A percentile compares a stretch with the other conserved stretches of the same genome.
Evolutionary conservation across 2,888 invertebrate genomes (phyloP).

Genomic region (Elmis aenea): DNA sequence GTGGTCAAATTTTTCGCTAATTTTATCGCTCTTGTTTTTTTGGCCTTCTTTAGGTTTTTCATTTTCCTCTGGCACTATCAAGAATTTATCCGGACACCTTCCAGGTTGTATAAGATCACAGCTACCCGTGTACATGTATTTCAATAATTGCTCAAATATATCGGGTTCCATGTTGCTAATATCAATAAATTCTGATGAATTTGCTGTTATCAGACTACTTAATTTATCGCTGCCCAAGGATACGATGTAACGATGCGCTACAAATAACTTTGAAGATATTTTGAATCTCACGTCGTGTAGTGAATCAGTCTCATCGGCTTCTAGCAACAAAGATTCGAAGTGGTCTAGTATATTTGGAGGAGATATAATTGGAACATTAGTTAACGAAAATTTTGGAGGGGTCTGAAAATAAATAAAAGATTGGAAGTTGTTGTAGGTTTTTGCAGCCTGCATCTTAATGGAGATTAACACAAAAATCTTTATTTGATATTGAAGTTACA

Average conservation of each 20-base stretch:
- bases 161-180: constrained; percentile 56
- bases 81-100: constrained; percentile 39
- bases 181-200: constrained; percentile 41
- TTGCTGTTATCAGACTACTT: constrained; percentile 51
- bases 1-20: constrained; percentile 10
- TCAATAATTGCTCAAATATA: constrained; percentile 67
- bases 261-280: constrained; percentile 57
- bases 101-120: constrained; percentile 59
- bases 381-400: constrained; percentile 37
- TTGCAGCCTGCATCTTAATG: too few species aligned
- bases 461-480: too few species aligned
- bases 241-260: constrained; percentile 70
- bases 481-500: too few species aligned
- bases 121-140: constrained; percentile 63
- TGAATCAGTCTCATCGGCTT: constrained; percentile 59
- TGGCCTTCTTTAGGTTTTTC: constrained; percentile 18
- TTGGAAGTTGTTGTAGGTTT: too few species aligned
- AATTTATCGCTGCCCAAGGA: constrained; percentile 61
- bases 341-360: constrained; percentile 49
- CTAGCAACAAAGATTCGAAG: constrained; percentile 55
- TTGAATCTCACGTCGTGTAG: constrained; percentile 70
- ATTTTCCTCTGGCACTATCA: constrained; percentile 22
- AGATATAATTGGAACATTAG: constrained; percentile 47
- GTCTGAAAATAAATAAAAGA: too few species aligned
- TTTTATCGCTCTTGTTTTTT: constrained; percentile 10